Evolutionary conservation across 2,888 invertebrate genomes (phyloP), one percentile per base, ranked within the genome.

Genomic region (Lypha dubia): DNA sequence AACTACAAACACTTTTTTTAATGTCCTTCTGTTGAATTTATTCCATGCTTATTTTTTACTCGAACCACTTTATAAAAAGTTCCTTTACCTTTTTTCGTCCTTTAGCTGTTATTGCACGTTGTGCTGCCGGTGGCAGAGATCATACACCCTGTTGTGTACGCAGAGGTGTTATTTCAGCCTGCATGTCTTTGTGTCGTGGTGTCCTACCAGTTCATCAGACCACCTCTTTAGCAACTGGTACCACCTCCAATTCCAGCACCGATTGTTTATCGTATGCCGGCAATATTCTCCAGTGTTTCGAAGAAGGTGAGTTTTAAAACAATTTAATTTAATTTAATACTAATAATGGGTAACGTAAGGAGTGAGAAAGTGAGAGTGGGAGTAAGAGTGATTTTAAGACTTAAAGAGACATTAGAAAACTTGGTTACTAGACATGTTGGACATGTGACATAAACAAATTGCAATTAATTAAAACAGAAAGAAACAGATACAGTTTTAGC

Each of bases 251-350:
- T 32, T 85, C 87, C 32, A 91, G 93, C 70, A 94, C 95, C 82
- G 94, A 94, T 67, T 97, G 97, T 91, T 94, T 96, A 74, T 95
- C 96, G 0, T 97, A 95, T 91, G 95, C 96, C 87, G 97, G 97
- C 44, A 96, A 96, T 92, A 96, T 97, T 88, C 95, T 96, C 68
- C 96, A 96, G 91, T 97, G 97, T 92, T 96, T 96, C 89, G 96
- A 97, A 91, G 97, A 97, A 94, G 97, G 96, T 95, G 63, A 88
- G 89, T 88, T 76, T 38, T 41, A 4, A 35, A 56, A 38, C 38
- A 71, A 71, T 62, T 60, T 76, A 63, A 65, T 74, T 71, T 79
- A 46, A 63, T 71, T 77, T 71, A 15, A 11, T 60, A 38, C 49
- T 58, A 62, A 80, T 56, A 67, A 46, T 20, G 28, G 35, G 13